Evolutionary conservation across 2,113 vertebrate species (phyloP).

Genomic region (Nestor notabilis): DNA sequence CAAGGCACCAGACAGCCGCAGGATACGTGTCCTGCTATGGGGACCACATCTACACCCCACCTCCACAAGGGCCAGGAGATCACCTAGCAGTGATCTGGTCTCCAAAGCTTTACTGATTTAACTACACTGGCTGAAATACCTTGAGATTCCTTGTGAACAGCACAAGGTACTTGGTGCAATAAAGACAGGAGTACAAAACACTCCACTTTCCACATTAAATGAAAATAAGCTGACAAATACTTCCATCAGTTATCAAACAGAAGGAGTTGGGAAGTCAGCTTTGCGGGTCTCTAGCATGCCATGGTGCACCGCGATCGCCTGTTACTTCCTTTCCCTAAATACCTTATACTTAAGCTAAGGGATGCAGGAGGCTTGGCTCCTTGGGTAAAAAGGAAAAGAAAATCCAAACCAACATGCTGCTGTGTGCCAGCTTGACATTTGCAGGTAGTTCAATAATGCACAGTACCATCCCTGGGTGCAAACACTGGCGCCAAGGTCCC

Average conservation of each 20-base stretch:
- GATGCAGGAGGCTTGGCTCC: not conserved
- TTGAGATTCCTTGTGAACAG: not conserved
- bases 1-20: not conserved
- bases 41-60: not conserved
- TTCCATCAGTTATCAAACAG: not conserved
- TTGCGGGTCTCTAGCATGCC: not conserved
- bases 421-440: not conserved
- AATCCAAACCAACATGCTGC: not conserved
- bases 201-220: not conserved
- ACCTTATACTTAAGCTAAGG: not conserved
- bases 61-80: not conserved
- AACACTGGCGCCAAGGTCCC: fast-evolving
- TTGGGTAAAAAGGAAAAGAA: not conserved
- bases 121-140: not conserved
- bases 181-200: not conserved
- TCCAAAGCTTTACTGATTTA: not conserved
- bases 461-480: not conserved
- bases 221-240: not conserved
- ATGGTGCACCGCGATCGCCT: fast-evolving
- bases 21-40: fast-evolving
- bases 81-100: not conserved
- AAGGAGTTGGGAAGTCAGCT: not conserved
- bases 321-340: not conserved
- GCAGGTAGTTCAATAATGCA: not conserved
- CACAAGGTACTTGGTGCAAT: not conserved